Evolutionary conservation across 2,797 vertebrate genomes (phyloP).

Genomic region (Diceros bicornis): DNA sequence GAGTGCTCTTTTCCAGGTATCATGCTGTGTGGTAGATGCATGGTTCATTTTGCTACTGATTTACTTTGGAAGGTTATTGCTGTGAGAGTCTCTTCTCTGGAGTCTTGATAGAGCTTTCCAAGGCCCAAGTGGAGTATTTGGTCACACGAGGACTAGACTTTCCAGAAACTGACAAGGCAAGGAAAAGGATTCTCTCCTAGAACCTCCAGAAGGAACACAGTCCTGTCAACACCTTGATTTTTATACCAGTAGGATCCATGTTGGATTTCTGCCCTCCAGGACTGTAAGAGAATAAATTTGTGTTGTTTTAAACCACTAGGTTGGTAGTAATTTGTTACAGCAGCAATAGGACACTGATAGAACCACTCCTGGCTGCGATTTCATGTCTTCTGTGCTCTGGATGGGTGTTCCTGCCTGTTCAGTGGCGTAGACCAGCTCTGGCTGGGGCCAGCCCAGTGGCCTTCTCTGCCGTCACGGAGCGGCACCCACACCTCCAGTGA

Average conservation of each 20-base stretch:
- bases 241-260: not conserved
- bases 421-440: not conserved
- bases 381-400: not conserved
- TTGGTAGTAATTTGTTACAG: not conserved
- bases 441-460: not conserved
- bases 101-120: not conserved
- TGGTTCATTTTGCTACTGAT: not conserved
- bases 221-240: not conserved
- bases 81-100: not conserved
- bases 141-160: not conserved
- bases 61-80: not conserved
- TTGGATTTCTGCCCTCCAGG: not conserved
- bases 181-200: not conserved
- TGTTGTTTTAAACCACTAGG: not conserved
- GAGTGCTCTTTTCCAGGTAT: not conserved
- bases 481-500: not conserved
- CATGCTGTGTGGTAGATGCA: not conserved
- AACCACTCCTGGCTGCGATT: not conserved
- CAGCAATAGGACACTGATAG: not conserved
- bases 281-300: not conserved
- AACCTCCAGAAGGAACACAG: not conserved
- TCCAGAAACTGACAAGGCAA: not conserved
- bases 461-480: not conserved
- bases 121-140: not conserved
- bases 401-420: not conserved